Evolutionary conservation across 2,888 invertebrate species (phyloP).

Genomic region (Agelastica alni): DNA sequence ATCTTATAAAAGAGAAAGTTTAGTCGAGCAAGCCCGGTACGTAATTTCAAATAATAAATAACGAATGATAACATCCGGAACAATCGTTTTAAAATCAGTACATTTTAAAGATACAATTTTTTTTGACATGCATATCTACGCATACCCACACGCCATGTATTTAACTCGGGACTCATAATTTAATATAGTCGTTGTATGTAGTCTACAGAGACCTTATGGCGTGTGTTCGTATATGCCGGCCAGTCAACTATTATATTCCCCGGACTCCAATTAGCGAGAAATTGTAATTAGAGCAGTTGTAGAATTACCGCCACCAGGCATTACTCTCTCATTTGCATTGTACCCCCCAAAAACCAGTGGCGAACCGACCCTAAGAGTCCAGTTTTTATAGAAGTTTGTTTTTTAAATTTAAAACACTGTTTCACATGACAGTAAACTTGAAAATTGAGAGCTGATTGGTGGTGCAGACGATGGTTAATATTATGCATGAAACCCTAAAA

Average conservation of each 20-base stretch:
- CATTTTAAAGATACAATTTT: neutral
- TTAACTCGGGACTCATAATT: slow-evolving; percentile 14
- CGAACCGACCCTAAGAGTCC: slow-evolving; percentile 6
- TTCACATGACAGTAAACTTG: no score
- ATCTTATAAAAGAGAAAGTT: no score
- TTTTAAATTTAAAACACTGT: no score
- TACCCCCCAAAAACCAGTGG: slow-evolving; percentile 8
- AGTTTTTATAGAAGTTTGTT: no score
- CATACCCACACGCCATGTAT: neutral
- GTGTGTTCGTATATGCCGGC: slow-evolving; percentile 7
- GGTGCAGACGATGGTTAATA: no score
- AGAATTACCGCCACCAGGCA: slow-evolving; percentile 36
- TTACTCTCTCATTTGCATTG: slow-evolving; percentile 34
- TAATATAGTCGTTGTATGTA: slow-evolving; percentile 11
- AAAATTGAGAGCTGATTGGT: no score
- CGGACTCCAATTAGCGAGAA: slow-evolving; percentile 43
- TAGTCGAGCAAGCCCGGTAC: no score
- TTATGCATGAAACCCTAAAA: no score
- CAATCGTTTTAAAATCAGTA: neutral
- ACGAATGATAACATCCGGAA: neutral
- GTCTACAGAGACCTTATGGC: slow-evolving; percentile 17
- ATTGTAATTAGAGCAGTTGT: slow-evolving; percentile 42
- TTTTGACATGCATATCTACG: neutral
- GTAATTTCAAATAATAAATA: no score
- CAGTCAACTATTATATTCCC: slow-evolving; percentile 37